Evolutionary conservation across 2,888 invertebrate species (phyloP), one percentile per base, ranked within the genome.

Genomic region (Harpalus rubripes): DNA sequence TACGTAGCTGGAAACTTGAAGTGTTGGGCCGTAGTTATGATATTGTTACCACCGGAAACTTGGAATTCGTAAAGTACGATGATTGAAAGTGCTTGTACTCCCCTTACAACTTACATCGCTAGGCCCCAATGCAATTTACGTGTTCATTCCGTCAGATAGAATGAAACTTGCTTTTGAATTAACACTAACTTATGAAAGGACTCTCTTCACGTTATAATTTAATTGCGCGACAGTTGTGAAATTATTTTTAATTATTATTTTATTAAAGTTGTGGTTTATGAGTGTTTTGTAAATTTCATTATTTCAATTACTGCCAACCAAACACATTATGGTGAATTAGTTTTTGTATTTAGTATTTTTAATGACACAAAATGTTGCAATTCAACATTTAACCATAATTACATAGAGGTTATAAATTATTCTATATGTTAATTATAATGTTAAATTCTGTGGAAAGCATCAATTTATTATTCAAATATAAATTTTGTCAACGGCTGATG

Each of bases 31-130:
- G 56, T 68, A 81, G 81, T 68, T 81, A 81, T 81, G 61, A 81
- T 81, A 81, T 81, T 81, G 81, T 81, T 81, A 65, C 81, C 58
- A 16, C 26, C 12, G 16, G 26, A 18, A 65, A 65, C 44, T 65
- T 65, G 32, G 22, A 65, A 52, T 81, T 18, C 52, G 65, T 65
- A 44, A 41, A 81, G 16, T 41, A 68, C 56, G 52, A 68, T 68
- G 56, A 81, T 65, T 68, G 81, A 65, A 68, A n/a, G 63, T 68
- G 63, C 81, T 65, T 68, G 65, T 68, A 68, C 41, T 81, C n/a
- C 81, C 68, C 81, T 81, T 26, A 12, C 81, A 81, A 81, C 7
- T 52, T 52, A 7, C 76, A 52, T 52, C 41, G 41, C 59, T 39
- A 61, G 22, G 16, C 8, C 41, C 32, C 68, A 81, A 52, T 68